phyloP scores from a whole-genome alignment of 2,113 vertebrate species.

The pig (Sus scrofa) region T2T-Sscrofa CM000814.6:103635501-103636000 shows the following conservation, averaged over 20 bases:
- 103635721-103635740: not conserved
- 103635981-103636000: too few relatives aligned
- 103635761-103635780: not conserved
- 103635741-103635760: constrained; percentile 75
- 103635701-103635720: constrained; percentile 88
- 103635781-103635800: not conserved
- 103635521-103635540: constrained; percentile 98
- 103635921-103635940: too few relatives aligned
- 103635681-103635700: constrained; percentile 90
- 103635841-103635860: not conserved
- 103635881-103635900: too few relatives aligned
- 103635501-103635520: constrained; percentile 96
- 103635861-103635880: too few relatives aligned
- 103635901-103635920: too few relatives aligned
- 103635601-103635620: constrained; percentile 82
- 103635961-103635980: too few relatives aligned
- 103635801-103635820: not conserved
- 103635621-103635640: constrained; percentile 87
- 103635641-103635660: constrained; percentile 87
- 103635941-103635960: too few relatives aligned
- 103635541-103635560: constrained; percentile 96
- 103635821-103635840: not conserved
- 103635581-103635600: constrained; percentile 94
- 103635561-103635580: constrained; percentile 96
- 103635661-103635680: constrained; percentile 86